Conservation (phyloP, 1,140 invertebrate genomes). For the Bombus vancouverensis region DNA sequence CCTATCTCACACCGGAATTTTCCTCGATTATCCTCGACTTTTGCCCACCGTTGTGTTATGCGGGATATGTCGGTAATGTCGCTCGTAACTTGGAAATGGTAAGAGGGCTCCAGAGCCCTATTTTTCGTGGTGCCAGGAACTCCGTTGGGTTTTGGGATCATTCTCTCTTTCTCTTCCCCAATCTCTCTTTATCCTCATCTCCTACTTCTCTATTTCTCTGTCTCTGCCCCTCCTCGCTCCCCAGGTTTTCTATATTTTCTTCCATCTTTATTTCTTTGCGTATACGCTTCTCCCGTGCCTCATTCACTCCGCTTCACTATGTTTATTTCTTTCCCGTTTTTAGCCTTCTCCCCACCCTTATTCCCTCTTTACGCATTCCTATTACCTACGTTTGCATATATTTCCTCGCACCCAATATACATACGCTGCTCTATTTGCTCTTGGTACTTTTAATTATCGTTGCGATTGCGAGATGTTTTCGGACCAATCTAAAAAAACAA, state of each 20-base stretch:
- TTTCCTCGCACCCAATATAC: background rate
- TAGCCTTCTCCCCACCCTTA: background rate
- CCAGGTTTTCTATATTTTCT: conserved; percentile 1
- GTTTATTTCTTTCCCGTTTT: conserved; percentile 10
- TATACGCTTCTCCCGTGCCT: background rate
- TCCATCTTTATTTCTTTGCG: conserved; percentile 36
- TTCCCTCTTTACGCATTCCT: background rate
- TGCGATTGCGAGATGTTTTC: background rate
- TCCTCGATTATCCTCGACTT: conserved; percentile 51
- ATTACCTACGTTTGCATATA: background rate
- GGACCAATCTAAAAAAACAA: background rate
- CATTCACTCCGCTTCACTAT: background rate
- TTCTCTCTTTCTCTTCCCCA: conserved; percentile 2
- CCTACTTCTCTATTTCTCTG: conserved; percentile 21
- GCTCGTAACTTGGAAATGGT: conserved; percentile 63
- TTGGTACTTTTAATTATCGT: background rate
- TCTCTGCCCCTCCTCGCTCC: too few species aligned
- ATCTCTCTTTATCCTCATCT: conserved; percentile 35
- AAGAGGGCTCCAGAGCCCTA: conserved; percentile 63
- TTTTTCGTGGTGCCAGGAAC: conserved; percentile 52
- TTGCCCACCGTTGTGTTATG: conserved; percentile 50
- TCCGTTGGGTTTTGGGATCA: conserved; percentile 54
- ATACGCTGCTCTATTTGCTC: too few species aligned
- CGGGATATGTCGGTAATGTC: conserved; percentile 57
- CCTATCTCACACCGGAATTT: conserved; percentile 34